A percentile compares a stretch with the other conserved stretches of the same genome.
Conservation (phyloP, 2,113 vertebrate genomes). For the Indicator maculatus region DNA sequence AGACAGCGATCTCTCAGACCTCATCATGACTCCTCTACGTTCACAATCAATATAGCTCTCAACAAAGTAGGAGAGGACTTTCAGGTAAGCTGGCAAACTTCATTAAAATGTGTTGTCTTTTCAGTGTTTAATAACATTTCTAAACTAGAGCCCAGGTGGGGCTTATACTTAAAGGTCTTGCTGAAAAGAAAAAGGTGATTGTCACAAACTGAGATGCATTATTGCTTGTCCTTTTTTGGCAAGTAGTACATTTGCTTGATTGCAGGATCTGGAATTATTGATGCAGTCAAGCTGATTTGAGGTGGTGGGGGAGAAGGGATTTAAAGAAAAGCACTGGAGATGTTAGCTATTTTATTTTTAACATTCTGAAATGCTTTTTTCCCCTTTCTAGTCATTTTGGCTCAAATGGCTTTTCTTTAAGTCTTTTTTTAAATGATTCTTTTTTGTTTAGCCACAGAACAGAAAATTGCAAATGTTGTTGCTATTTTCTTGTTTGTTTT, state of each 20-base stretch:
- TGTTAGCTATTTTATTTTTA: not conserved
- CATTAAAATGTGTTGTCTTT: not conserved
- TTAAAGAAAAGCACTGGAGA: not conserved
- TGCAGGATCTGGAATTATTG: not conserved
- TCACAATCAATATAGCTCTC: slow-evolving; percentile 97
- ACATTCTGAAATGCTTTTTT: not conserved
- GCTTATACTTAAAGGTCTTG: not conserved
- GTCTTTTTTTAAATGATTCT: not conserved
- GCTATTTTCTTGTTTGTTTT: not conserved
- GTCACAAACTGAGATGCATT: not conserved
- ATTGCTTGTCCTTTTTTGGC: not conserved
- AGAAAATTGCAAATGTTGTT: not conserved
- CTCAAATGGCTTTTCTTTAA: not conserved
- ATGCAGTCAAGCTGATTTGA: not conserved
- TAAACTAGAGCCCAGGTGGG: not conserved
- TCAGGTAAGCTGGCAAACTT: slow-evolving; percentile 76
- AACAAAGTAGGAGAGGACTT: slow-evolving; percentile 93
- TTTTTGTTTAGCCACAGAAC: not conserved
- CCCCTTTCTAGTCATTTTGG: not conserved
- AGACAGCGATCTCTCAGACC: slow-evolving; percentile 89
- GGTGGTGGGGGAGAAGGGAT: not conserved
- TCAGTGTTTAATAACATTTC: not conserved
- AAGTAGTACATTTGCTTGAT: not conserved
- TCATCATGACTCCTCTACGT: slow-evolving; percentile 97
- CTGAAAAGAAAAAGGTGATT: not conserved